Conservation (phyloP, 2,888 invertebrate species). For the Thereva unica region DNA sequence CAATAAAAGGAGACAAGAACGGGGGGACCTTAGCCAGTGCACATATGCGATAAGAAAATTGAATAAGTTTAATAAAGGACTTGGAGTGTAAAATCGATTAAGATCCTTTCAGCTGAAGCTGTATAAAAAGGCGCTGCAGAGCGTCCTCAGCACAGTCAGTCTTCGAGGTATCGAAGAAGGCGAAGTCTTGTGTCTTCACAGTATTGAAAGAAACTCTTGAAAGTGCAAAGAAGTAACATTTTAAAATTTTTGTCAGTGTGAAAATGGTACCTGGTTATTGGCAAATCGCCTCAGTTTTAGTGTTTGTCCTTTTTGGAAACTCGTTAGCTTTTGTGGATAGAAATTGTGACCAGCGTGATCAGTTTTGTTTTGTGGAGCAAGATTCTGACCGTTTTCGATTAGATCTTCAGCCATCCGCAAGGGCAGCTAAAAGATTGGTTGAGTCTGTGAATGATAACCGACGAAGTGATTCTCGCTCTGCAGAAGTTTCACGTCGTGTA, state of each 20-base stretch:
- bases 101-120: background rate
- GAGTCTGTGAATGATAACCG: too few relatives aligned
- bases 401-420: too few relatives aligned
- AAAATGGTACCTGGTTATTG: slow-evolving; percentile 32
- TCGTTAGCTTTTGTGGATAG: slow-evolving; percentile 11
- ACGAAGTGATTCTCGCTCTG: too few relatives aligned
- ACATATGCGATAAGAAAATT: slow-evolving; percentile 34
- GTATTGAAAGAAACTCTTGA: background rate
- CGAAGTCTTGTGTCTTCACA: background rate
- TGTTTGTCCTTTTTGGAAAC: slow-evolving; percentile 10
- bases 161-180: background rate
- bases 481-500: too few relatives aligned
- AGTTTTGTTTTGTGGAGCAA: slow-evolving; percentile 4
- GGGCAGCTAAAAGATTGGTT: too few relatives aligned
- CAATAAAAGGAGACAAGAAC: background rate
- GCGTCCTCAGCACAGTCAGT: slow-evolving; percentile 13
- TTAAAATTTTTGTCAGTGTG: slow-evolving; percentile 13
- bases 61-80: slow-evolving; percentile 13
- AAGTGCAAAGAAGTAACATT: background rate
- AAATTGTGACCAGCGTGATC: slow-evolving; percentile 4
- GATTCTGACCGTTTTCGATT: too few relatives aligned
- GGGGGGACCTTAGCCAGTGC: slow-evolving; percentile 10
- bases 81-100: slow-evolving; percentile 24
- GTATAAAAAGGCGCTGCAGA: slow-evolving; percentile 7
- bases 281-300: slow-evolving; percentile 27